These are phyloP conservation scores for Myotis davidii DNA, from an alignment of 2,113 vertebrate species.

Conservation along the genomic window DNA sequence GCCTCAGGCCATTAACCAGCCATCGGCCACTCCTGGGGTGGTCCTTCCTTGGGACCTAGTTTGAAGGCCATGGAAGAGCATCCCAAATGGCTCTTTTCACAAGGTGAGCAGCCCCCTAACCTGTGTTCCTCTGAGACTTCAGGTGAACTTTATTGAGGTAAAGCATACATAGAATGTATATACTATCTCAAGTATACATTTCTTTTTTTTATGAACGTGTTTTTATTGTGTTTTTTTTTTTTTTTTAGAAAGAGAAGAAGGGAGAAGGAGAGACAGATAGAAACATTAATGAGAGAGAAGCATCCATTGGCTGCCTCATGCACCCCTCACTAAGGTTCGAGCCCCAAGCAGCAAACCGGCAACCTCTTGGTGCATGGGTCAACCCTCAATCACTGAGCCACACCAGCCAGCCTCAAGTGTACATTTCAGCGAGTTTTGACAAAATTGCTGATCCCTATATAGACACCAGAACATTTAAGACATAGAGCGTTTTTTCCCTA, in stretches of 20 bases:
- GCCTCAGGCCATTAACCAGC: not conserved
- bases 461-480: not conserved
- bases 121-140: not conserved
- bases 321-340: too few relatives aligned
- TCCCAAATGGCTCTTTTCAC: not conserved
- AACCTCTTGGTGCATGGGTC: too few relatives aligned
- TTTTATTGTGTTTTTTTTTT: too few relatives aligned
- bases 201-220: not conserved
- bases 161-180: rapidly evolving
- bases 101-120: too few relatives aligned
- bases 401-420: not conserved
- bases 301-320: too few relatives aligned
- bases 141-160: not conserved
- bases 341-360: too few relatives aligned
- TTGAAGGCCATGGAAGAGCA: not conserved
- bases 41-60: not conserved
- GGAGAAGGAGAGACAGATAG: too few relatives aligned
- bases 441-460: not conserved
- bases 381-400: too few relatives aligned
- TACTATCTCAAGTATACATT: not conserved
- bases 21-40: rapidly evolving
- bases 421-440: not conserved
- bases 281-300: too few relatives aligned
- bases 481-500: not conserved
- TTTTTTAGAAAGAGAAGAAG: too few relatives aligned